These are phyloP conservation scores for Bagarius yarrelli DNA, from an alignment of 2,113 vertebrate genomes.

Conservation along the genomic window DNA sequence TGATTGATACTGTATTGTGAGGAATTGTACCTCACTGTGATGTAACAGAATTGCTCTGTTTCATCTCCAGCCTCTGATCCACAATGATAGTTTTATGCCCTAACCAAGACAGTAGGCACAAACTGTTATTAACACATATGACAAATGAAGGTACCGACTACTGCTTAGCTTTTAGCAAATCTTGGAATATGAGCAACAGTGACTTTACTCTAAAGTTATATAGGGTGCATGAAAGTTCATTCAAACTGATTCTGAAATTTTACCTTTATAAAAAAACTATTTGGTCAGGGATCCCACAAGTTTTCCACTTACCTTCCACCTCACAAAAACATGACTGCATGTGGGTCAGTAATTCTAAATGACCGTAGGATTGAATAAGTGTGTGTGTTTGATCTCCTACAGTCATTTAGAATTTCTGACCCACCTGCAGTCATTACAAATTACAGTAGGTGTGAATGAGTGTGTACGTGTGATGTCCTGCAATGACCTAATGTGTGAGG, in stretches of 20 bases:
- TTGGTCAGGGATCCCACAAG: not conserved
- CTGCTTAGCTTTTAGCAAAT: not conserved
- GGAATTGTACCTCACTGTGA: not conserved
- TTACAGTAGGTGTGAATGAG: not conserved
- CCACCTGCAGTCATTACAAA: too few relatives aligned
- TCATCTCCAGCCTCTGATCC: too few relatives aligned
- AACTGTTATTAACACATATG: not conserved
- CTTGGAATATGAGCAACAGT: not conserved
- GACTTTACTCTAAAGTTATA: not conserved
- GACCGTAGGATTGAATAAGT: too few relatives aligned
- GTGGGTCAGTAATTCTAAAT: not conserved
- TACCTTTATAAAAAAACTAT: not conserved
- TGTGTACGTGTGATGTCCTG: not conserved
- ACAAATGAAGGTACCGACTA: not conserved
- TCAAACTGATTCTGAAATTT: not conserved
- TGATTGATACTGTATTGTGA: not conserved
- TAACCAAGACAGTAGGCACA: not conserved
- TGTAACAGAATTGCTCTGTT: too few relatives aligned
- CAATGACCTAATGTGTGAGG: not conserved
- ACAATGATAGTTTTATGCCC: not conserved
- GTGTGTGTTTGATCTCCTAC: too few relatives aligned
- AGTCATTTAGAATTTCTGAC: too few relatives aligned
- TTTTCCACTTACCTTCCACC: not conserved
- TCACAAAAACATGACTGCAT: not conserved
- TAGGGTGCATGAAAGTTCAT: not conserved